A percentile compares a stretch with the other conserved stretches of the same genome.
Evolutionary conservation across 2,113 vertebrate genomes (phyloP).

Genomic region (Malurus alboscapulatus): DNA sequence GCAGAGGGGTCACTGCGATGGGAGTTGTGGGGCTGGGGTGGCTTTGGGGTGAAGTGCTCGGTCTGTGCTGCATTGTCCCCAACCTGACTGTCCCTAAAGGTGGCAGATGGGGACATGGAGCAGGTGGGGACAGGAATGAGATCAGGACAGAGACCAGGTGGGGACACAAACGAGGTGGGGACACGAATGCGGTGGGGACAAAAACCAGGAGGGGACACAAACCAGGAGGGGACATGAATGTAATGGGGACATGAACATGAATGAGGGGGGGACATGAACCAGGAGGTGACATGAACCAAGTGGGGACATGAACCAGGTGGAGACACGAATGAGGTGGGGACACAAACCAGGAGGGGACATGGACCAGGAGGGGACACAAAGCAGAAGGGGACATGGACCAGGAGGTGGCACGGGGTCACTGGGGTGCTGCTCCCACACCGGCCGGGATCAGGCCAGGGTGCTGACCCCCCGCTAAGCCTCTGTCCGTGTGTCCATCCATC

Average conservation of each 20-base stretch:
- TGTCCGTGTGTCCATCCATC: neutral
- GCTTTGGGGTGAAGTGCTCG: neutral
- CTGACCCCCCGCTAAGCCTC: neutral
- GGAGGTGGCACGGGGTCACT: neutral
- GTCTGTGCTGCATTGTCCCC: accelerated
- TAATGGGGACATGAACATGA: neutral
- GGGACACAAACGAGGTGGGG: neutral
- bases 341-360: neutral
- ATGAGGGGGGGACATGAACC: too few species aligned
- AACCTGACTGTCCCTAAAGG: neutral
- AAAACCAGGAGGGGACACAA: too few species aligned
- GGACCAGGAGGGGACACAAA: neutral
- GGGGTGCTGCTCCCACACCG: accelerated
- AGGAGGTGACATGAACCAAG: neutral
- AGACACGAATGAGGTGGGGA: neutral
- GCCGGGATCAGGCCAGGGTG: accelerated
- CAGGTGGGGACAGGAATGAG: neutral
- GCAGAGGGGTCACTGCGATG: neutral
- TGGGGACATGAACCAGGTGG: neutral
- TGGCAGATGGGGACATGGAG: neutral
- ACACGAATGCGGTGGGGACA: neutral
- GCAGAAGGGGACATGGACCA: accelerated
- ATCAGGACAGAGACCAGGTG: too few species aligned
- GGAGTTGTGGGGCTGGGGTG: accelerated
- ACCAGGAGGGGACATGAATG: accelerated